Evolutionary conservation across 2,888 invertebrate species (phyloP).

Genomic region (Acleris emargana): DNA sequence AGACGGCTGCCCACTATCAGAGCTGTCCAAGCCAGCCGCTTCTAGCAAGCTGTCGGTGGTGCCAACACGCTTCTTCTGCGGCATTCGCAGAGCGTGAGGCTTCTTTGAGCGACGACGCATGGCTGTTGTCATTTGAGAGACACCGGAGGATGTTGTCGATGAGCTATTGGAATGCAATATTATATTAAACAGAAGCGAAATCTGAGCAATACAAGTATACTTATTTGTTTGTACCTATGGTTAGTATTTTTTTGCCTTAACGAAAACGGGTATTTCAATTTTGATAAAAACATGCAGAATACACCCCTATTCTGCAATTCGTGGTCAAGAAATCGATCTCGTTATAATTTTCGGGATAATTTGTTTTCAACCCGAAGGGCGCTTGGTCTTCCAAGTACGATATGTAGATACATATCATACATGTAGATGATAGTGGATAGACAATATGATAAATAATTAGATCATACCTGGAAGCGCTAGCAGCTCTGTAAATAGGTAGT

Average conservation of each 20-base stretch:
- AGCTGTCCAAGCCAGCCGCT: slow-evolving; percentile 75
- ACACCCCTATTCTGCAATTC: too few relatives aligned
- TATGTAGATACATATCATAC: too few relatives aligned
- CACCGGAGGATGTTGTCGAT: slow-evolving; percentile 72
- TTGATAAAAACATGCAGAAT: too few relatives aligned
- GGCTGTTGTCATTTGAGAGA: slow-evolving; percentile 73
- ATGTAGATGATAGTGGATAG: background rate
- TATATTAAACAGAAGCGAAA: slow-evolving; percentile 12
- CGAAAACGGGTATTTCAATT: too few relatives aligned
- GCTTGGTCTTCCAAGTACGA: too few relatives aligned
- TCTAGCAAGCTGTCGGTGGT: slow-evolving; percentile 76
- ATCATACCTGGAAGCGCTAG: slow-evolving; percentile 72
- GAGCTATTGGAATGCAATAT: slow-evolving; percentile 52
- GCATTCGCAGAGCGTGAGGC: slow-evolving; percentile 72
- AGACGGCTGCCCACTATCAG: slow-evolving; percentile 71
- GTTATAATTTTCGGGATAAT: too few relatives aligned
- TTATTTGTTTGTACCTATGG: background rate
- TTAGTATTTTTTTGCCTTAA: background rate
- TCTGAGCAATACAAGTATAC: background rate
- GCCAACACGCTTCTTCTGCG: slow-evolving; percentile 76
- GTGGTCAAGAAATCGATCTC: too few relatives aligned
- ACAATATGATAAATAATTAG: background rate
- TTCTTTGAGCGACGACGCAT: slow-evolving; percentile 72
- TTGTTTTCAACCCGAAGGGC: too few relatives aligned
- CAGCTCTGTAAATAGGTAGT: slow-evolving; percentile 72